Evolutionary conservation across 2,113 vertebrate species (phyloP).

Genomic region (Cepphus grylle): DNA sequence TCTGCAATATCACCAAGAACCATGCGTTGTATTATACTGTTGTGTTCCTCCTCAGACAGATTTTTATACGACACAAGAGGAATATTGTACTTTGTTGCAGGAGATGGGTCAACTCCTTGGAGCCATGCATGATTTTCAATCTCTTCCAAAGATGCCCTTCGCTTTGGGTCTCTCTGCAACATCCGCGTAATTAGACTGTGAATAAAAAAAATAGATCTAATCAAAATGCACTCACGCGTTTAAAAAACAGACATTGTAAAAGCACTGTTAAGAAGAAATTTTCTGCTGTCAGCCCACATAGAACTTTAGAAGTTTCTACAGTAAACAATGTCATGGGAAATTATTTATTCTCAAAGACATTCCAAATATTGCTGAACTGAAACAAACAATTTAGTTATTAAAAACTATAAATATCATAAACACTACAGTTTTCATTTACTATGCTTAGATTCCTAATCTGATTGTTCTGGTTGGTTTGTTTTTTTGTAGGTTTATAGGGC

Average conservation of each 20-base stretch:
- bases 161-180: slow-evolving; percentile 95
- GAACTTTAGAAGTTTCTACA: background rate
- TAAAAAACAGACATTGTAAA: background rate
- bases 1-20: slow-evolving; percentile 96
- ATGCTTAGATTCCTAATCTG: background rate
- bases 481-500: background rate
- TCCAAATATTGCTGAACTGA: background rate
- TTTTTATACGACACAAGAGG: slow-evolving; percentile 96
- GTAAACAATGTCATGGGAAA: background rate
- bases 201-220: slow-evolving; percentile 36
- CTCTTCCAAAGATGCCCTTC: slow-evolving; percentile 91
- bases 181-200: slow-evolving; percentile 92
- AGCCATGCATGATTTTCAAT: slow-evolving; percentile 95
- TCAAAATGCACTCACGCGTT: background rate
- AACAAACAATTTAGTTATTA: background rate
- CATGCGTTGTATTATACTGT: slow-evolving; percentile 98
- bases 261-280: background rate
- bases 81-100: slow-evolving; percentile 94
- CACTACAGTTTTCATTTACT: background rate
- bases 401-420: background rate
- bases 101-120: slow-evolving; percentile 95
- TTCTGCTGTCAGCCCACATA: background rate
- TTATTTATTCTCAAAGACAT: background rate
- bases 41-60: slow-evolving; percentile 96
- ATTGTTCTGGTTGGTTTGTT: background rate